Conservation (phyloP, 2,888 invertebrate species). For the Hyppa rectilinea region DNA sequence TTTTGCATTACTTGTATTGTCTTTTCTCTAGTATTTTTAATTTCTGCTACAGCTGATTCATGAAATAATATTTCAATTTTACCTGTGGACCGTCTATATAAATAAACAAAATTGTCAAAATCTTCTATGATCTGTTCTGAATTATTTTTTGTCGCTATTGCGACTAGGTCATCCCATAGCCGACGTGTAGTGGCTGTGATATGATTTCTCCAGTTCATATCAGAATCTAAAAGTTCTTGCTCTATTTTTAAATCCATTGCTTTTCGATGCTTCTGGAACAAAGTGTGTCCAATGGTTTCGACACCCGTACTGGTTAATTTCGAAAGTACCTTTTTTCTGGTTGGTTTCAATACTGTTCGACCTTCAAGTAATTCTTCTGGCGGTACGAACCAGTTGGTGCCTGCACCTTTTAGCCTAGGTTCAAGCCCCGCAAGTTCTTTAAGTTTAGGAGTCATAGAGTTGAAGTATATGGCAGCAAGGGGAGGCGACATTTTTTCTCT, state of each 20-base stretch:
- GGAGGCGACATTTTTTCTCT: slow-evolving; percentile 79
- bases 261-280: slow-evolving; percentile 72
- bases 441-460: slow-evolving; percentile 80
- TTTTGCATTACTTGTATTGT: slow-evolving; percentile 75
- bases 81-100: slow-evolving; percentile 74
- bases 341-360: slow-evolving; percentile 79
- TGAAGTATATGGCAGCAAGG: slow-evolving; percentile 84
- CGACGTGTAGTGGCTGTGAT: slow-evolving; percentile 67
- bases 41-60: slow-evolving; percentile 76
- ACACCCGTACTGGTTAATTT: slow-evolving; percentile 80
- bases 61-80: slow-evolving; percentile 79
- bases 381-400: slow-evolving; percentile 82
- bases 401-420: slow-evolving; percentile 83
- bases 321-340: slow-evolving; percentile 73
- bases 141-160: slow-evolving; percentile 71
- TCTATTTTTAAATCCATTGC: slow-evolving; percentile 73
- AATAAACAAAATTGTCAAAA: slow-evolving; percentile 73
- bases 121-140: slow-evolving; percentile 75
- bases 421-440: slow-evolving; percentile 83
- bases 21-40: slow-evolving; percentile 72
- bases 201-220: slow-evolving; percentile 75
- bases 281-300: slow-evolving; percentile 70
- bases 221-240: slow-evolving; percentile 72
- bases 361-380: slow-evolving; percentile 80
- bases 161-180: slow-evolving; percentile 72